Conservation (phyloP, 2,113 vertebrate genomes). For the Gadus chalcogrammus region DNA sequence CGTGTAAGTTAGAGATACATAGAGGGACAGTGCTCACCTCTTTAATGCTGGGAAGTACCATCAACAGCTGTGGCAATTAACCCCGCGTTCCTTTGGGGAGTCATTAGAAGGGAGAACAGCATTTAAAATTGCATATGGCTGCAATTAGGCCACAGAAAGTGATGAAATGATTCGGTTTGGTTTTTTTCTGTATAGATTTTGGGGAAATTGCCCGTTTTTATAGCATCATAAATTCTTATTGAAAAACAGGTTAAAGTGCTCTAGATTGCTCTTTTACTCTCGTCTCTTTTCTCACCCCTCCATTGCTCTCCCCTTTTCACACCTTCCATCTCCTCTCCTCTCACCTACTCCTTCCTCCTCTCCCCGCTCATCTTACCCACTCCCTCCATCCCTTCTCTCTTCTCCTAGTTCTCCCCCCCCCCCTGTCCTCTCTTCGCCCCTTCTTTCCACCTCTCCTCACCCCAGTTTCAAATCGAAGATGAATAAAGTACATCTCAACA, state of each 20-base stretch:
- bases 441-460: conserved; percentile 1
- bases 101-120: conserved; percentile 72
- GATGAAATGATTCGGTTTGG: conserved; percentile 58
- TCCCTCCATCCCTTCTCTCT: conserved; percentile 5
- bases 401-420: conserved; percentile 4
- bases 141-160: conserved; percentile 74
- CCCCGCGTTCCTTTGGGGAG: conserved; percentile 69
- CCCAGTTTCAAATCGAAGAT: not conserved
- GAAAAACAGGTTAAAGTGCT: conserved; percentile 36
- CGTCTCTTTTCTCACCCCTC: not conserved
- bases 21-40: conserved; percentile 50
- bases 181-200: conserved; percentile 56
- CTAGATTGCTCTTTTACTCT: not conserved
- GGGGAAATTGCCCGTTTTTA: conserved; percentile 54
- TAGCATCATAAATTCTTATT: conserved; percentile 51
- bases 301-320: no score
- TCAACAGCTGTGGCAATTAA: conserved; percentile 81
- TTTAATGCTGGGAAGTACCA: conserved; percentile 38
- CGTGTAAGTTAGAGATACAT: conserved; percentile 28
- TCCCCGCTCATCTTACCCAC: conserved; percentile 2
- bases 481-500: no score
- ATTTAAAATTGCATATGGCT: conserved; percentile 76
- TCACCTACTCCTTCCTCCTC: not conserved
- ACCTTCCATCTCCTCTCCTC: not conserved
- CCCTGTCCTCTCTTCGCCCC: conserved; percentile 14